Conservation (phyloP, 2,888 invertebrate species). For the Neoaliturus tenellus region DNA sequence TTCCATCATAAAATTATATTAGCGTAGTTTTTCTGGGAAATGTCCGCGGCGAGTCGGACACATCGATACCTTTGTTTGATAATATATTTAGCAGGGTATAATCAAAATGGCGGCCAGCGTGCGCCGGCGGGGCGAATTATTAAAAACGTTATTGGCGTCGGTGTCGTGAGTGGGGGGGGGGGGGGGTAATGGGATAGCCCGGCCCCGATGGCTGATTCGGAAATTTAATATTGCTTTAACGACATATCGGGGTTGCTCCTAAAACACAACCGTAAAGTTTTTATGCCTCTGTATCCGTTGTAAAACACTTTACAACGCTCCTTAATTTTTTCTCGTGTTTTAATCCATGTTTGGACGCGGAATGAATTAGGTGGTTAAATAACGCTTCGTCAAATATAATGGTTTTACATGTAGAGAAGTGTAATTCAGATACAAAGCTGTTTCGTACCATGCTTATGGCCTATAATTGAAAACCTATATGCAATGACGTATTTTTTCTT, state of each 20-base stretch:
- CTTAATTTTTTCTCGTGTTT: no score
- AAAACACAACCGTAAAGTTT: background rate
- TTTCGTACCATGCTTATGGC: no score
- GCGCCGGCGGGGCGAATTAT: conserved; percentile 36
- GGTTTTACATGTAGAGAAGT: no score
- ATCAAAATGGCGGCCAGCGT: conserved; percentile 49
- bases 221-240: conserved; percentile 5
- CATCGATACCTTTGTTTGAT: conserved; percentile 49
- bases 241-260: background rate
- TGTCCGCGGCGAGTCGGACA: conserved; percentile 54
- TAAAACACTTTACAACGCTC: no score
- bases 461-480: no score
- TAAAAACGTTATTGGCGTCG: conserved; percentile 29
- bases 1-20: conserved; percentile 64
- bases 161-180: background rate
- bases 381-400: no score
- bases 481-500: no score
- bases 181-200: conserved; percentile 14
- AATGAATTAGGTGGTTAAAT: no score
- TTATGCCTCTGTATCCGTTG: background rate
- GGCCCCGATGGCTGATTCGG: background rate
- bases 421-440: no score
- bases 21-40: conserved; percentile 61
- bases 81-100: conserved; percentile 53
- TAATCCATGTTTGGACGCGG: no score